Conservation (phyloP, 2,888 invertebrate species). For the Seira ritae region DNA sequence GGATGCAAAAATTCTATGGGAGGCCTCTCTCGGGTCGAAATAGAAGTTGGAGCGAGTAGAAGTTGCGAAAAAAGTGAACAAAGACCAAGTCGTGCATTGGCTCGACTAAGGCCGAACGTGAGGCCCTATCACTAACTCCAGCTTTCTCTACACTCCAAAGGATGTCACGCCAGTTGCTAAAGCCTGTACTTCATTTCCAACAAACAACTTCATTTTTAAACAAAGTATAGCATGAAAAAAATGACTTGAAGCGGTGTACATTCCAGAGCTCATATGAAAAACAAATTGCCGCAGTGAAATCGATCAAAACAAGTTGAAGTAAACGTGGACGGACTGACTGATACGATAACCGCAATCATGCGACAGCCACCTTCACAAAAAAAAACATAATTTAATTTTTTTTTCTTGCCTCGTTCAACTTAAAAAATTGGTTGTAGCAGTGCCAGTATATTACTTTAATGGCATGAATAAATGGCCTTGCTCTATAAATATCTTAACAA, state of each 20-base stretch:
- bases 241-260: neutral
- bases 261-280: conserved; percentile 2
- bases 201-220: neutral
- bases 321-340: conserved; percentile 9
- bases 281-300: conserved; percentile 52
- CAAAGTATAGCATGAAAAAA: neutral
- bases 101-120: no score
- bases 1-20: no score
- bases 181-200: neutral
- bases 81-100: no score
- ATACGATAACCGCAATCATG: conserved; percentile 7
- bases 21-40: no score
- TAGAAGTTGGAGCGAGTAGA: no score
- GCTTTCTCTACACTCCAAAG: neutral
- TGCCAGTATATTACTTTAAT: neutral
- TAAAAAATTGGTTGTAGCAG: neutral
- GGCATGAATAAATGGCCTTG: conserved; percentile 11
- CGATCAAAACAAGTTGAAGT: conserved; percentile 29
- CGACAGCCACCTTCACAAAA: neutral
- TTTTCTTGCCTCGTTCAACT: neutral
- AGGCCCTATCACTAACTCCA: no score
- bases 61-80: no score
- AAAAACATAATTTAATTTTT: neutral
- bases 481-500: neutral
- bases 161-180: conserved; percentile 36